Percentiles rank a stretch among this genome's conserved stretches.
Evolutionary conservation across 2,888 invertebrate genomes (phyloP).

Genomic region (Nemoura dubitans): DNA sequence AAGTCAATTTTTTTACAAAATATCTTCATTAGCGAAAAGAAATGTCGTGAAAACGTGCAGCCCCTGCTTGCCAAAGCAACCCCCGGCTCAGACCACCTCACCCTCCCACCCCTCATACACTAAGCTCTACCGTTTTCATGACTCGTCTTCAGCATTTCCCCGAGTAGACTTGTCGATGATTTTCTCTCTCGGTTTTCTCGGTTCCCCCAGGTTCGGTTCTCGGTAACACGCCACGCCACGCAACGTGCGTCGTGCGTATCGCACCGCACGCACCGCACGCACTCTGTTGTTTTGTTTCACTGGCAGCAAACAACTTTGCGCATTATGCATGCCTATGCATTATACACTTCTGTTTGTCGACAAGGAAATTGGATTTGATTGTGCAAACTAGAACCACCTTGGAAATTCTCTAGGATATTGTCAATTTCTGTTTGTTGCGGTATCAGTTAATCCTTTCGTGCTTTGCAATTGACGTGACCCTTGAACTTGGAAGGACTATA

Average conservation of each 20-base stretch:
- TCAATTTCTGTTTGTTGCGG: background rate
- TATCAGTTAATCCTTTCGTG: background rate
- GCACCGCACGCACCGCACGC: background rate
- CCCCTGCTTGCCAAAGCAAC: too few species aligned
- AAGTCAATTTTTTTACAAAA: too few species aligned
- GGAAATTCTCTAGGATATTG: background rate
- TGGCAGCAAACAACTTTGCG: background rate
- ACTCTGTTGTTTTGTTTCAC: background rate
- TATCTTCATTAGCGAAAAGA: too few species aligned
- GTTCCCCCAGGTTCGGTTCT: background rate
- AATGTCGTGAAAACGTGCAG: too few species aligned
- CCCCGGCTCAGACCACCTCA: too few species aligned
- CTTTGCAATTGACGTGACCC: background rate
- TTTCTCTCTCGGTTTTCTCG: background rate
- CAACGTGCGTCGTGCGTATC: background rate
- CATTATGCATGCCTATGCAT: background rate
- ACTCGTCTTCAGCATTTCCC: background rate
- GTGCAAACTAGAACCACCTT: background rate
- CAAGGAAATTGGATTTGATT: constrained; percentile 2
- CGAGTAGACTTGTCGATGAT: background rate
- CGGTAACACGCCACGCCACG: background rate
- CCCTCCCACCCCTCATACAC: too few species aligned
- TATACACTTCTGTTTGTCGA: background rate
- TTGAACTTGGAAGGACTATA: background rate
- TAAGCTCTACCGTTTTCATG: too few species aligned